These are phyloP conservation scores for Chouioia cunea DNA, from an alignment of 2,888 invertebrate genomes.

Conservation along the genomic window DNA sequence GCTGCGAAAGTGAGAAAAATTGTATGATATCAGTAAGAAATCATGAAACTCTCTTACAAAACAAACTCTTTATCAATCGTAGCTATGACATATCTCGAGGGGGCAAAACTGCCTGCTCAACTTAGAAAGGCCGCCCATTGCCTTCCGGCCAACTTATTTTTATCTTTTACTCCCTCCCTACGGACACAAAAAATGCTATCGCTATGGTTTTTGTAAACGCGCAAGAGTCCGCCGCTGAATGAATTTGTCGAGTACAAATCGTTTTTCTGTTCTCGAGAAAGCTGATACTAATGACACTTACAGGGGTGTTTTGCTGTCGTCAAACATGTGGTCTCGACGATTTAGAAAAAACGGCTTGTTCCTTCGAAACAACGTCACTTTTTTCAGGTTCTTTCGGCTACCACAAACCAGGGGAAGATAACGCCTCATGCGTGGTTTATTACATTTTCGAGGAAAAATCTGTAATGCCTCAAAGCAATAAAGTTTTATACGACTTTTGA, in stretches of 20 bases:
- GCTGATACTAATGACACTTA: slow-evolving; percentile 43
- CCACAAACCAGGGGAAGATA: slow-evolving; percentile 28
- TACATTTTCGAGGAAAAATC: slow-evolving; percentile 36
- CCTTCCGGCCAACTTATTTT: slow-evolving; percentile 13
- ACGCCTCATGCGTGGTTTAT: slow-evolving; percentile 32
- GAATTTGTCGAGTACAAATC: slow-evolving; percentile 45
- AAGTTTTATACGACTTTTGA: slow-evolving; percentile 36
- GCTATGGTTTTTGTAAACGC: background rate
- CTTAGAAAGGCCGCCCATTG: too few relatives aligned
- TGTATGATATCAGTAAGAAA: too few relatives aligned
- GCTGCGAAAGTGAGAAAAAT: too few relatives aligned
- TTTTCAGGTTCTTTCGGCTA: background rate
- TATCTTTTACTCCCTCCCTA: background rate
- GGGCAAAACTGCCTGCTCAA: too few relatives aligned
- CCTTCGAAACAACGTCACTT: background rate
- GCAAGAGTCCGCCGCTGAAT: slow-evolving; percentile 5
- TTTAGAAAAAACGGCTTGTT: slow-evolving; percentile 3
- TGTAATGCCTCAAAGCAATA: slow-evolving; percentile 30
- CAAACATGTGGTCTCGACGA: slow-evolving; percentile 29
- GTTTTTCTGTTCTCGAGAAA: slow-evolving; percentile 34
- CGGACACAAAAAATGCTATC: background rate
- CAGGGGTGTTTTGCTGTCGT: slow-evolving; percentile 20
- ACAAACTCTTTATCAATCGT: too few relatives aligned
- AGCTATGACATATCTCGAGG: too few relatives aligned
- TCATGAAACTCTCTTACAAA: too few relatives aligned